Conservation (phyloP, 2,888 invertebrate species). For the Tiphia femorata region DNA sequence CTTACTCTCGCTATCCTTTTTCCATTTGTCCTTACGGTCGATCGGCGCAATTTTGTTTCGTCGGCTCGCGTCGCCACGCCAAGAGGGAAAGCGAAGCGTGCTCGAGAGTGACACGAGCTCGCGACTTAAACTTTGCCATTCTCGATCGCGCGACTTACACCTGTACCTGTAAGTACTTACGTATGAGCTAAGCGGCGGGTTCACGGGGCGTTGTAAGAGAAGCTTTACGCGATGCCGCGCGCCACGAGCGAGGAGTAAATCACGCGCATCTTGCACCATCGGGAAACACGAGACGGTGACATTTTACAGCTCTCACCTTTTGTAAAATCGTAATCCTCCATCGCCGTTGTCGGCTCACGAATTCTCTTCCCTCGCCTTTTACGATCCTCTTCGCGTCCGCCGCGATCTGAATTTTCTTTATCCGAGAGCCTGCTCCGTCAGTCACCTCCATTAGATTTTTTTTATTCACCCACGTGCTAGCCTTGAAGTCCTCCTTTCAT, state of each 20-base stretch:
- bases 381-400: conserved; percentile 19
- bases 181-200: not conserved
- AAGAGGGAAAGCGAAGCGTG: too few relatives aligned
- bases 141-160: conserved; percentile 13
- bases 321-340: conserved; percentile 45
- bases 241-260: conserved; percentile 17
- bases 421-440: too few relatives aligned
- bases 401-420: too few relatives aligned
- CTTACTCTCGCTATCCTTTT: too few relatives aligned
- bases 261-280: conserved; percentile 14
- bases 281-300: conserved; percentile 41
- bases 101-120: too few relatives aligned
- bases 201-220: not conserved
- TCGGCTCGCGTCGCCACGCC: too few relatives aligned
- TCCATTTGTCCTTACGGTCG: too few relatives aligned
- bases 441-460: too few relatives aligned
- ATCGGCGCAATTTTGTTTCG: too few relatives aligned
- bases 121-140: too few relatives aligned
- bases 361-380: conserved; percentile 35
- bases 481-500: too few relatives aligned
- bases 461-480: too few relatives aligned
- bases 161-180: not conserved
- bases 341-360: conserved; percentile 35
- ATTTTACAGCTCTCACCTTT: conserved; percentile 48
- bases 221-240: not conserved